phyloP scores from a whole-genome alignment of 2,113 vertebrate genomes.

The Ovis aries region ARS-UI_Ramb_v3.0 NC_056069.1:5684501-5685000 shows the following conservation, averaged over 20 bases:
- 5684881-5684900: background rate
- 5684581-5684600: background rate
- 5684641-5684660: background rate
- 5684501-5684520: background rate
- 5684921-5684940: background rate
- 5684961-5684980: background rate
- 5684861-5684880: background rate
- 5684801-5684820: background rate
- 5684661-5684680: background rate
- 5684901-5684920: background rate
- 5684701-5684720: background rate
- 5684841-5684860: background rate
- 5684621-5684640: background rate
- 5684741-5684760: background rate
- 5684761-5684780: background rate
- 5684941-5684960: background rate
- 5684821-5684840: background rate
- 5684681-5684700: background rate
- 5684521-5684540: background rate
- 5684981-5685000: rapidly evolving
- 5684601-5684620: no score
- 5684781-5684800: background rate
- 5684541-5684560: background rate
- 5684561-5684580: no score
- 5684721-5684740: background rate